A percentile compares a stretch with the other conserved stretches of the same genome.
Conservation (phyloP, 2,797 vertebrate species). For the Uromys caudimaculatus region DNA sequence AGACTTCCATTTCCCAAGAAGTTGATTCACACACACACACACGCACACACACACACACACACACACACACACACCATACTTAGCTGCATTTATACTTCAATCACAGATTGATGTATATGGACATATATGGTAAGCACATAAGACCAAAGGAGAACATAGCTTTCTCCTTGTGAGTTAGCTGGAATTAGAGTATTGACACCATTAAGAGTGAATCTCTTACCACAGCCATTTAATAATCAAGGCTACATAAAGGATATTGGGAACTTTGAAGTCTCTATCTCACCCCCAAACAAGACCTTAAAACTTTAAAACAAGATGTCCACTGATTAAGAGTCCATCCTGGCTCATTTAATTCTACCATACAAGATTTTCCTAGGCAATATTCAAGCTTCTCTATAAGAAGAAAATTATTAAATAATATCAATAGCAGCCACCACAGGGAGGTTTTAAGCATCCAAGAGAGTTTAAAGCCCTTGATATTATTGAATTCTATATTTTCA, state of each 20-base stretch:
- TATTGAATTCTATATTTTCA: not conserved
- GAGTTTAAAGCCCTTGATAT: not conserved
- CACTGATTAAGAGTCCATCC: conserved; percentile 15
- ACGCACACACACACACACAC: too few relatives aligned
- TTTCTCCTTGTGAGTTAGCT: not conserved
- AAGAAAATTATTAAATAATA: not conserved
- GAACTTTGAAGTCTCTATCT: not conserved
- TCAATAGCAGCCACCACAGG: not conserved
- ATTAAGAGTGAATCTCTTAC: not conserved
- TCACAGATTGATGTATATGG: not conserved
- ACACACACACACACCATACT: not conserved
- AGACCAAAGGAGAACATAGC: not conserved
- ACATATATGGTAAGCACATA: not conserved
- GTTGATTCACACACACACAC: not conserved
- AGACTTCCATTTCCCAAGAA: not conserved
- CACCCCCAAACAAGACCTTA: not conserved
- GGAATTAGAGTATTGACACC: not conserved
- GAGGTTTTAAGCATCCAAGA: not conserved
- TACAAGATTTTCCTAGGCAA: not conserved
- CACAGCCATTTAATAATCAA: not conserved
- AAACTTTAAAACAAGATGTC: not conserved
- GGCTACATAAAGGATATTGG: not conserved
- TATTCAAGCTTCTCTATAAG: not conserved
- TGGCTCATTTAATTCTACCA: not conserved
- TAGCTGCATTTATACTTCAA: not conserved